Evolutionary conservation across 2,888 invertebrate species (phyloP).

Genomic region (Ephialtes manifestator): DNA sequence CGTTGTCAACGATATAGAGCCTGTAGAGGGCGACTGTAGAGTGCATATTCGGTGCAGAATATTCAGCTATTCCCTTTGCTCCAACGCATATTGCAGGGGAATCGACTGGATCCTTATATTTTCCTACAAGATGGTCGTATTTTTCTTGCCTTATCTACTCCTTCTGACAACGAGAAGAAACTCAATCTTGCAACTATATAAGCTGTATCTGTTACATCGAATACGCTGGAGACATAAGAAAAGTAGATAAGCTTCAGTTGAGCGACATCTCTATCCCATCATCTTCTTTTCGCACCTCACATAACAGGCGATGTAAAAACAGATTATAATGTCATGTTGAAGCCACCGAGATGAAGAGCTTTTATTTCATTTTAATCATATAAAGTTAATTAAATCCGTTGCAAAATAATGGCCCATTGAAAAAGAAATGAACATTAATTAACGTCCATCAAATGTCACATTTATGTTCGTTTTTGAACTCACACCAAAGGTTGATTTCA

Average conservation of each 20-base stretch:
- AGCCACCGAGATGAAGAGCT: background rate
- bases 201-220: background rate
- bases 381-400: background rate
- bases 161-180: background rate
- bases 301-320: background rate
- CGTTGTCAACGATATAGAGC: background rate
- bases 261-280: background rate
- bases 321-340: too few relatives aligned
- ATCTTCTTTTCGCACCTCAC: background rate
- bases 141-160: constrained; percentile 15
- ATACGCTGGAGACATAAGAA: background rate
- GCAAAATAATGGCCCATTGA: background rate
- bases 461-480: too few relatives aligned
- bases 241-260: background rate
- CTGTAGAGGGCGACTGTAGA: background rate
- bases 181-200: constrained; percentile 17
- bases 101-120: constrained; percentile 13
- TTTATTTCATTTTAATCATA: background rate
- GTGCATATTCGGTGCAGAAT: background rate
- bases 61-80: background rate
- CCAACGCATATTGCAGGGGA: background rate
- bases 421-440: too few relatives aligned
- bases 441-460: too few relatives aligned
- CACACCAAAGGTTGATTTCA: too few relatives aligned
- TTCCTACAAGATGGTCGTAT: background rate